phyloP scores from a whole-genome alignment of 2,113 vertebrate species.

The Elaphurus davidianus region DNA sequence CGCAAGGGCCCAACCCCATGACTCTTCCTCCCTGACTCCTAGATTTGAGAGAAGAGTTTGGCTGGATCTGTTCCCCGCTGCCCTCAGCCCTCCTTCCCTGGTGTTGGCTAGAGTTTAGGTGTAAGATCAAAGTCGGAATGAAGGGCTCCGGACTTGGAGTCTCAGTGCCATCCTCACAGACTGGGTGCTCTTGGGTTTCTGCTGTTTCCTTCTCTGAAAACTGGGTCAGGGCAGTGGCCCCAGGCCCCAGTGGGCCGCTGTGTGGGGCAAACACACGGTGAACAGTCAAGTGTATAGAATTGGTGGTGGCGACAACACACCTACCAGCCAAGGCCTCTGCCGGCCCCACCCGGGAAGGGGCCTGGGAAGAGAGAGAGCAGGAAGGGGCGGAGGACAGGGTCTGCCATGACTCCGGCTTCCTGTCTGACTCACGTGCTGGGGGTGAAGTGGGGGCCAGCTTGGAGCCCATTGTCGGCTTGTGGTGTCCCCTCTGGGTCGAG shows the following conservation, averaged over 20 bases:
- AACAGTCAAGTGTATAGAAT: background rate
- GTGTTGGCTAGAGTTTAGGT: background rate
- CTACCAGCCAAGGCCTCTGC: background rate
- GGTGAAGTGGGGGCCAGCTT: background rate
- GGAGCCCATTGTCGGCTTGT: background rate
- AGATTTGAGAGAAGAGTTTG: background rate
- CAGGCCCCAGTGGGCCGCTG: background rate
- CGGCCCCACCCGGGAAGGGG: background rate
- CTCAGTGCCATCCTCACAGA: background rate
- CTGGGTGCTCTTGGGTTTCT: background rate
- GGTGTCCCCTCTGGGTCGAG: background rate
- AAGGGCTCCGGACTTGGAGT: background rate
- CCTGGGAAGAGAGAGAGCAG: background rate
- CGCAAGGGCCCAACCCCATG: accelerated
- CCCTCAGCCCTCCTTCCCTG: background rate
- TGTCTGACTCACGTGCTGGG: background rate
- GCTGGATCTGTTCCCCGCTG: background rate
- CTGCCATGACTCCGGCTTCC: background rate
- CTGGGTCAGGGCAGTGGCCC: background rate
- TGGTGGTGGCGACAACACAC: background rate
- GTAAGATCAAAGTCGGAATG: background rate
- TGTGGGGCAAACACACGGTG: background rate
- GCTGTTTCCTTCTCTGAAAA: background rate
- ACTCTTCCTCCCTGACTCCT: background rate
- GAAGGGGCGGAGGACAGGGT: background rate